These are phyloP conservation scores for Silvanus unidentatus DNA, from an alignment of 2,888 invertebrate species.

Conservation along the genomic window DNA sequence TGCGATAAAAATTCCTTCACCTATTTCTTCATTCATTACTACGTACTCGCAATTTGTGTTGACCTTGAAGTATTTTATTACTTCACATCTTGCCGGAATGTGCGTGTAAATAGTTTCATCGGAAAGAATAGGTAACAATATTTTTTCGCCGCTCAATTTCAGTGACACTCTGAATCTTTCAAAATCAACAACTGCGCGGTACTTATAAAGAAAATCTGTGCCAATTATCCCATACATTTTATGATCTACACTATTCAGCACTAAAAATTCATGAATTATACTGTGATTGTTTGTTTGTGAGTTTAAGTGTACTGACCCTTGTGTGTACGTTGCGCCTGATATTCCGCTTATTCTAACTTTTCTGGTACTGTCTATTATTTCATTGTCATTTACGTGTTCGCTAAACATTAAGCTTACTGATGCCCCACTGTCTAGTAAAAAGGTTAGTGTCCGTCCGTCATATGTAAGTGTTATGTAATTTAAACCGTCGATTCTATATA, in stretches of 20 bases:
- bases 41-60: conserved; percentile 10
- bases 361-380: conserved; percentile 7
- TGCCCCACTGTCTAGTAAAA: conserved; percentile 11
- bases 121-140: conserved; percentile 9
- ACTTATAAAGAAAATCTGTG: conserved; percentile 8
- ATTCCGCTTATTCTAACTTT: conserved; percentile 11
- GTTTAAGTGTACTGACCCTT: conserved; percentile 10
- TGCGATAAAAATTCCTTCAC: conserved; percentile 16
- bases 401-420: conserved; percentile 10
- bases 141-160: conserved; percentile 1
- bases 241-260: conserved; percentile 8
- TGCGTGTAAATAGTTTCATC: conserved; percentile 6
- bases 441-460: neutral
- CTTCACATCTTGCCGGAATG: conserved; percentile 14
- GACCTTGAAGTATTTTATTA: conserved; percentile 13
- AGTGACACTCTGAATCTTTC: conserved; percentile 11
- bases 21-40: conserved; percentile 6
- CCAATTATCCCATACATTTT: conserved; percentile 12
- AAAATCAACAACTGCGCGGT: conserved; percentile 4
- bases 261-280: conserved; percentile 12
- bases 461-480: conserved; percentile 5
- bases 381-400: conserved; percentile 7
- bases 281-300: conserved; percentile 8
- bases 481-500: conserved; percentile 6
- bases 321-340: conserved; percentile 9